Percentiles rank a stretch among this genome's conserved stretches.
phyloP scores from a whole-genome alignment of 2,113 vertebrate species.

The Psittacus erithacus region DNA sequence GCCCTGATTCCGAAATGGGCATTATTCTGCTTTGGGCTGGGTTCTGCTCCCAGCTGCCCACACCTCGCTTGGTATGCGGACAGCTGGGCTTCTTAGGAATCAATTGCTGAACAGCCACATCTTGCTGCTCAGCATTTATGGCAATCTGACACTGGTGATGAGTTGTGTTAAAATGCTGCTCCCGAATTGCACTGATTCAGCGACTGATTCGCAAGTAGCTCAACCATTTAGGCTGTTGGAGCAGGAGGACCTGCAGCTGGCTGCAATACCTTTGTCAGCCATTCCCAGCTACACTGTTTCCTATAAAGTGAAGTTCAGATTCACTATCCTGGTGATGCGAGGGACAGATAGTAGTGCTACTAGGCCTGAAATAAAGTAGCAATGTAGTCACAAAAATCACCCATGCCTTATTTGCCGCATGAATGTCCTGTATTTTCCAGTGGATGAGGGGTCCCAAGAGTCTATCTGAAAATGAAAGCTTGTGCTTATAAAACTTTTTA shows the following conservation, averaged over 20 bases:
- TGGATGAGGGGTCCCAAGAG: neutral
- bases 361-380: neutral
- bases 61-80: accelerated
- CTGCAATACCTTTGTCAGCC: neutral
- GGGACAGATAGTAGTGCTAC: neutral
- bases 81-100: neutral
- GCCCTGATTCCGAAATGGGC: neutral
- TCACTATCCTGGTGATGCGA: neutral
- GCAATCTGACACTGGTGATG: neutral
- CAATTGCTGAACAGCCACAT: neutral
- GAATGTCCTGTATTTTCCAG: neutral
- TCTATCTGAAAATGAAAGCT: neutral
- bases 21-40: neutral
- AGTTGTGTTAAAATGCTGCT: neutral
- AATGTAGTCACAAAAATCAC: neutral
- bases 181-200: neutral
- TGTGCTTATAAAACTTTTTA: neutral
- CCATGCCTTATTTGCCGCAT: neutral
- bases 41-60: neutral
- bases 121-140: neutral
- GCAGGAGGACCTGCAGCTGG: neutral
- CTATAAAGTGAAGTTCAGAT: neutral
- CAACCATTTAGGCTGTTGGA: neutral
- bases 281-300: neutral
- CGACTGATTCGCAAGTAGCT: neutral